Base-by-base conservation (phyloP, 2,888 invertebrate species). In the Atethmia centrago region DNA sequence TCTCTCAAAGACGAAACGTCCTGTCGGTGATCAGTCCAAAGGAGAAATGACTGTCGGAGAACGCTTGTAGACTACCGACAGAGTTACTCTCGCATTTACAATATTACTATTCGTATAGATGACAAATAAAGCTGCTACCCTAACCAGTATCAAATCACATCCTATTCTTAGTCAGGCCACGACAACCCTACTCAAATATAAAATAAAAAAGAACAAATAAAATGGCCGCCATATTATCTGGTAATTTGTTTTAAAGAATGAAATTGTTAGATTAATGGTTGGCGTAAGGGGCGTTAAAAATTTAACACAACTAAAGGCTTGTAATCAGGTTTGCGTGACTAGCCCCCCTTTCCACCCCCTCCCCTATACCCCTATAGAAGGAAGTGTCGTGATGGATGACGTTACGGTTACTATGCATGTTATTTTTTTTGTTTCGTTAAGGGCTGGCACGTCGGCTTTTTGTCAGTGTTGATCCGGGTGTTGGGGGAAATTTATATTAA, bases 321-420 rank as follows among this genome's bases (percentile, higher is more conserved):
- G 82, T 88, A 88, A 89, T 88, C 87, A 88, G 85, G 88, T 88
- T 90, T 80, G 89, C 89, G 91, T 91, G 91, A 88, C 89, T 72
- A 83, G 71, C 51, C 71, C 70, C 59, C 63, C 25, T 25, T 61
- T 53, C 47, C 40, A 14, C 47, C 40, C 19, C 4, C 19, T n/a
- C 25, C 40, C 25, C 40, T 42, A 25, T 14, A 40, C 66, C 59
- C 62, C 8, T n/a, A n/a, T n/a, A n/a, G 16, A 55, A 86, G 87
- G 87, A 88, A 88, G 84, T 86, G 84, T 76, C 67, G 79, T 90
- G 90, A 90, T 91, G 88, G 88, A 91, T 90, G 88, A 79, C 80
- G 56, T 63, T 14, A 42, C 71, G 62, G 77, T 85, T 85, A 84
- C 70, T 64, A 73, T 77, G 77, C 85, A 77, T 61, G 70, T 74